A percentile compares a stretch with the other conserved stretches of the same genome.
Evolutionary conservation across 2,113 vertebrate genomes (phyloP).

Genomic region (Plecturocebus donacophilus): DNA sequence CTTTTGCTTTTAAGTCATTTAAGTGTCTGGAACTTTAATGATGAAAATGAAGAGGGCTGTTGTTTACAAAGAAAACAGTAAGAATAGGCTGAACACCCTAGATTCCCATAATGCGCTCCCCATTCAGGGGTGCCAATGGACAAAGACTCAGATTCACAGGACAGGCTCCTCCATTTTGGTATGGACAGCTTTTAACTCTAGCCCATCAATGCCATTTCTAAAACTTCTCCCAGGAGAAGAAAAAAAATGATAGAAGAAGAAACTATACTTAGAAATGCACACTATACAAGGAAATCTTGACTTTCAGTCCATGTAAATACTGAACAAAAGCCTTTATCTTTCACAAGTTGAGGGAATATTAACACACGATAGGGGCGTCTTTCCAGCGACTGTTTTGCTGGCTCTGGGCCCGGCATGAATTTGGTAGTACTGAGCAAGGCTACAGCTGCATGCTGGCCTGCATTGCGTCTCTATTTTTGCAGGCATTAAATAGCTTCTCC

Average conservation of each 20-base stretch:
- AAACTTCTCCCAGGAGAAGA: neutral
- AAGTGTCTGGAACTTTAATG: neutral
- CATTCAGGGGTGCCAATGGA: neutral
- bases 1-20: conserved; percentile 11
- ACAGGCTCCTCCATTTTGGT: neutral
- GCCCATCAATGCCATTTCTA: neutral
- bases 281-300: conserved; percentile 2
- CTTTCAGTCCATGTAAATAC: neutral
- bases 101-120: neutral
- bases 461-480: neutral
- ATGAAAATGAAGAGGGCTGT: neutral
- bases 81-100: neutral
- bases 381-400: neutral
- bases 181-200: neutral
- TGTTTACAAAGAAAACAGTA: neutral
- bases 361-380: neutral
- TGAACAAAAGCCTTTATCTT: neutral
- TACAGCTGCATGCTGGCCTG: neutral
- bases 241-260: neutral
- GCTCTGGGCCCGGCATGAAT: neutral
- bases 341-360: neutral
- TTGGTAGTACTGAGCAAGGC: neutral
- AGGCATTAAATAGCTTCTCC: conserved; percentile 29
- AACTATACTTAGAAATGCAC: neutral
- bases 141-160: neutral